Conservation (phyloP, 1,140 invertebrate genomes). For the Drosophila simulans region DNA sequence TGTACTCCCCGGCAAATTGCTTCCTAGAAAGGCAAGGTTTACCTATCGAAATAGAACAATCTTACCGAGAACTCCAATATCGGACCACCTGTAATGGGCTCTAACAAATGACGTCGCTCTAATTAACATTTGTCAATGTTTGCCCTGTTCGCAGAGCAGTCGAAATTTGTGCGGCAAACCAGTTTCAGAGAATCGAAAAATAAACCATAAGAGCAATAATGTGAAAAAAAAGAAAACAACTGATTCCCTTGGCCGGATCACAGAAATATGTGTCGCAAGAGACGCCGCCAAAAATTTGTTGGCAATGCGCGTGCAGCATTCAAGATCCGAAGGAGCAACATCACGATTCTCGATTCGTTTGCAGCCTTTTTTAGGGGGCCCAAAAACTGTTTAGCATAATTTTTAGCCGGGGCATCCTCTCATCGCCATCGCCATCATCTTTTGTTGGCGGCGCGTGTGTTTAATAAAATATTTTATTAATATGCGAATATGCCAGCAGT, state of each 20-base stretch:
- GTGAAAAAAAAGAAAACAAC: conserved; percentile 30
- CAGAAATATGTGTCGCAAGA: conserved; percentile 82
- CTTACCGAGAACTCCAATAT: conserved; percentile 59
- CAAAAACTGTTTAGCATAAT: conserved; percentile 79
- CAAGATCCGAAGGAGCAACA: conserved; percentile 31
- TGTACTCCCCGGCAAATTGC: conserved; percentile 62
- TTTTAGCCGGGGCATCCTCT: conserved; percentile 52
- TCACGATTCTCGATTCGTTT: conserved; percentile 78
- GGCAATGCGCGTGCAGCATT: conserved; percentile 44
- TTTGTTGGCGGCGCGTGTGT: conserved; percentile 77
- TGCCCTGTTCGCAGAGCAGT: conserved; percentile 46
- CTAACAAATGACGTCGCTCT: conserved; percentile 71
- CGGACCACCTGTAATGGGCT: conserved; percentile 60
- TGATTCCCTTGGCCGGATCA: conserved; percentile 41
- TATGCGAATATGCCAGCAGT: conserved; percentile 72
- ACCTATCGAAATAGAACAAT: conserved; percentile 79
- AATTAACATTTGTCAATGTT: conserved; percentile 72
- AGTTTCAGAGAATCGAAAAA: conserved; percentile 29
- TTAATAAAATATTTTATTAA: conserved; percentile 84
- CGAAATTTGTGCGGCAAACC: conserved; percentile 44
- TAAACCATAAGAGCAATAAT: conserved; percentile 1
- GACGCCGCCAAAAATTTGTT: conserved; percentile 84
- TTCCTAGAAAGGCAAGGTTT: conserved; percentile 58
- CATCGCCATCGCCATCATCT: conserved; percentile 47
- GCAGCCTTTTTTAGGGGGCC: conserved; percentile 72